Percentiles rank a stretch among this genome's conserved stretches.
Conservation (phyloP, 2,888 invertebrate species). For the Malthinus seriepunctatus region DNA sequence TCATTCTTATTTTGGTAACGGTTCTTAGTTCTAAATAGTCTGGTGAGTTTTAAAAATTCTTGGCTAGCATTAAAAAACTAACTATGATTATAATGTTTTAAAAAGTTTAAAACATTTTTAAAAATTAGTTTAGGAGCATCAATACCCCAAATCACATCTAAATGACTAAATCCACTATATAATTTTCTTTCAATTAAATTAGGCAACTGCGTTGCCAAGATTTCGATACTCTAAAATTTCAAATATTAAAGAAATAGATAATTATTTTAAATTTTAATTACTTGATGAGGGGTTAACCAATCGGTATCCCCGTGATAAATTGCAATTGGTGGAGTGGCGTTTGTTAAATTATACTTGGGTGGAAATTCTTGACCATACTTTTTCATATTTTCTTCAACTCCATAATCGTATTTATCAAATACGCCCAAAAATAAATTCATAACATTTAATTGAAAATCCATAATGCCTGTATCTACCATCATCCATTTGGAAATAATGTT, state of each 20-base stretch:
- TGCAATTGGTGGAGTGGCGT: not conserved
- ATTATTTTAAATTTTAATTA: not conserved
- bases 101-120: not conserved
- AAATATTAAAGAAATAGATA: not conserved
- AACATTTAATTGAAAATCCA: not conserved
- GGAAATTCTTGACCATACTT: not conserved
- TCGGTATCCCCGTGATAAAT: not conserved
- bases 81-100: not conserved
- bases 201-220: not conserved
- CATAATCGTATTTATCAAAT: conserved; percentile 5
- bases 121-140: not conserved
- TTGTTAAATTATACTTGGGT: not conserved
- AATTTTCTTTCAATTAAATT: not conserved
- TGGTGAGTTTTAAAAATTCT: no score
- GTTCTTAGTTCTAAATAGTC: no score
- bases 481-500: conserved; percentile 58
- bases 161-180: not conserved
- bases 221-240: not conserved
- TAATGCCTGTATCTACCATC: conserved; percentile 42
- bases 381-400: not conserved
- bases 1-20: no score
- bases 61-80: no score
- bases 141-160: not conserved
- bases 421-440: not conserved
- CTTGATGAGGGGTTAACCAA: not conserved